phyloP scores from a whole-genome alignment of 2,888 invertebrate species.

The Neria commutata region DNA sequence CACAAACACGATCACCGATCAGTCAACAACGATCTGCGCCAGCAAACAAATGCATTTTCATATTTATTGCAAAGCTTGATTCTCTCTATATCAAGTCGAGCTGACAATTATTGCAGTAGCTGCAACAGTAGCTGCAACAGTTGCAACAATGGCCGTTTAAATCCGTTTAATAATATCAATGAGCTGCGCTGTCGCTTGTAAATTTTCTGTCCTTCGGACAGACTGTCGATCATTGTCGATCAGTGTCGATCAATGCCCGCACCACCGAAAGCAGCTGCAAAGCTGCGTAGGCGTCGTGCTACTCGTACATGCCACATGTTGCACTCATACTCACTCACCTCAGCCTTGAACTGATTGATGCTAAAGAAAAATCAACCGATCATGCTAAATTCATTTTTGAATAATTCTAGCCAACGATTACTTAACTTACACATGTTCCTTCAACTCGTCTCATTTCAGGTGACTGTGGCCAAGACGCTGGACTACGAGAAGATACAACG shows the following conservation, averaged over 20 bases:
- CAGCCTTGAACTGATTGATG: too few species aligned
- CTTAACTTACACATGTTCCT: background rate
- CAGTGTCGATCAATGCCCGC: too few species aligned
- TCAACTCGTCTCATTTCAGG: constrained; percentile 52
- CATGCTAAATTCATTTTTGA: background rate
- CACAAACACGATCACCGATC: constrained; percentile 19
- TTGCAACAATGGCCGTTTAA: too few species aligned
- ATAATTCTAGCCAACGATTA: background rate
- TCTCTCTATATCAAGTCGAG: background rate
- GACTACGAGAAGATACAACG: constrained; percentile 88
- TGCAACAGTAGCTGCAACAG: too few species aligned
- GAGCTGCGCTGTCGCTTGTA: background rate
- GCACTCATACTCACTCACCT: too few species aligned
- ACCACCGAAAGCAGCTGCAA: too few species aligned
- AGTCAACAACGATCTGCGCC: constrained; percentile 34
- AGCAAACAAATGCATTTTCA: constrained; percentile 27
- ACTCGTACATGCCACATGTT: too few species aligned
- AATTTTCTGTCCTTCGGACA: too few species aligned
- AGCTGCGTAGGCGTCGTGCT: too few species aligned
- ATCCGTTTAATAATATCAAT: constrained; percentile 30
- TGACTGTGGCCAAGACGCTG: constrained; percentile 82
- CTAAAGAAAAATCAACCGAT: too few species aligned
- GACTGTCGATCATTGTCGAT: too few species aligned
- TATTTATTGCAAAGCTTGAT: background rate
- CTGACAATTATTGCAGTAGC: background rate